Percentiles rank a stretch among this genome's conserved stretches.
Conservation (phyloP, 1,140 invertebrate species). For the Drosophila burlai region DNA sequence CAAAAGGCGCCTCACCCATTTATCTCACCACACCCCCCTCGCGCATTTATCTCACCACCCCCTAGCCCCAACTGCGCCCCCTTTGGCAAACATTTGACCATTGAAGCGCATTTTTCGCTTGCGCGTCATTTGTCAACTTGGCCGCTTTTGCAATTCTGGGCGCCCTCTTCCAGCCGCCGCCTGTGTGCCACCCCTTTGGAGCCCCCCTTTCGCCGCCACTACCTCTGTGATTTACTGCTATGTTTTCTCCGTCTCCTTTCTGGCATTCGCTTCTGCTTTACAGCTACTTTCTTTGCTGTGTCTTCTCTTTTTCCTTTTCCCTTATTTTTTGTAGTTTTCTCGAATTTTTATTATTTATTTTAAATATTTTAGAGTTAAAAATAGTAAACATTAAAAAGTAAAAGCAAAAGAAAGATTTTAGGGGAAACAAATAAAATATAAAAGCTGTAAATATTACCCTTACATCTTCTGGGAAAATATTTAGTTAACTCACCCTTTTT, state of each 20-base stretch:
- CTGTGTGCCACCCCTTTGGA: neutral
- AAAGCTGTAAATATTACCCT: no score
- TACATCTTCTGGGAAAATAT: no score
- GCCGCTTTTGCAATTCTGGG: slow-evolving; percentile 22
- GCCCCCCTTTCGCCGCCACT: neutral
- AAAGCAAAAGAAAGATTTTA: neutral
- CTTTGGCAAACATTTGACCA: slow-evolving; percentile 72
- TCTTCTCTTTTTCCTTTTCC: neutral
- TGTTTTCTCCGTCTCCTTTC: slow-evolving; percentile 6
- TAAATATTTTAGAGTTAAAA: neutral
- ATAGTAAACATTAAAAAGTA: neutral
- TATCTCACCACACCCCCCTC: slow-evolving; percentile 41
- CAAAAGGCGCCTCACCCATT: slow-evolving; percentile 26
- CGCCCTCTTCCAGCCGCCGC: slow-evolving; percentile 7
- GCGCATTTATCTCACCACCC: slow-evolving; percentile 26
- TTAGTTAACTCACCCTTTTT: no score
- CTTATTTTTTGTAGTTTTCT: neutral
- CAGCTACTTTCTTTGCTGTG: neutral
- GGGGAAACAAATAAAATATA: neutral
- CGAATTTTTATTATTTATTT: neutral
- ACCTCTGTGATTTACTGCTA: slow-evolving; percentile 61
- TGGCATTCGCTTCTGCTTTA: slow-evolving; percentile 8
- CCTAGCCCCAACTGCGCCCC: neutral
- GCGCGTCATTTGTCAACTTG: slow-evolving; percentile 80
- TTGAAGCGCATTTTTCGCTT: slow-evolving; percentile 81